Evolutionary conservation across 2,888 invertebrate species (phyloP).

Genomic region (Eupeodes luniger): DNA sequence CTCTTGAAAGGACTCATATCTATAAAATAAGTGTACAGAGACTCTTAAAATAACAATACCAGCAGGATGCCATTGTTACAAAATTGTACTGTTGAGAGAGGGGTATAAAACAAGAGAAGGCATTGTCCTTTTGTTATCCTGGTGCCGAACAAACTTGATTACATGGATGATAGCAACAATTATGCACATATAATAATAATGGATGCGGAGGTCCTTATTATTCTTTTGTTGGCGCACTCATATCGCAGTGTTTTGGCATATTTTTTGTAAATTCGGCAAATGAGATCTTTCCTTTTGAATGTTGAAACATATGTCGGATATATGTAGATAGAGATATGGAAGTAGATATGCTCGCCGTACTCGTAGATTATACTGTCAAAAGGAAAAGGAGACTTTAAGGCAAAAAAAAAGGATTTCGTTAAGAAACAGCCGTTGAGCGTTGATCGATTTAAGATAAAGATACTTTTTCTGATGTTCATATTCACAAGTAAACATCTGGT

Average conservation of each 20-base stretch:
- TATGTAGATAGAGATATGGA: constrained; percentile 42
- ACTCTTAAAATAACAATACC: constrained; percentile 72
- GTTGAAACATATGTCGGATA: constrained; percentile 70
- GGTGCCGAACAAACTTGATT: constrained; percentile 77
- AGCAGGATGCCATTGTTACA: constrained; percentile 69
- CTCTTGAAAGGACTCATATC: constrained; percentile 35
- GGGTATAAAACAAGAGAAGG: constrained; percentile 48
- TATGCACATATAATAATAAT: constrained; percentile 76
- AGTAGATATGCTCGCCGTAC: constrained; percentile 40
- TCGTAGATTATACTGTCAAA: constrained; percentile 54
- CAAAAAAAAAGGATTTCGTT: constrained; percentile 48
- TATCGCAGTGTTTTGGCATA: constrained; percentile 70
- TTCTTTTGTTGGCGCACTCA: constrained; percentile 64
- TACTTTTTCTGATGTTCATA: background rate
- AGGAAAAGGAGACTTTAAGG: constrained; percentile 19
- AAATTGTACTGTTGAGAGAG: constrained; percentile 53
- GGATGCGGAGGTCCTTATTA: constrained; percentile 68
- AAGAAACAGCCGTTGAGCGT: constrained; percentile 34
- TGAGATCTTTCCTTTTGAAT: constrained; percentile 33
- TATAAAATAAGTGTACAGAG: constrained; percentile 15
- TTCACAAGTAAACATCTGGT: constrained; percentile 66
- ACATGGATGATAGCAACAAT: constrained; percentile 78
- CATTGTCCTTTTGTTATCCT: constrained; percentile 73
- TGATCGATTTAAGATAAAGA: constrained; percentile 42
- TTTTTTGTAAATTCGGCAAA: constrained; percentile 28